phyloP scores from a whole-genome alignment of 2,113 vertebrate species.

The Callospermophilus lateralis region DNA sequence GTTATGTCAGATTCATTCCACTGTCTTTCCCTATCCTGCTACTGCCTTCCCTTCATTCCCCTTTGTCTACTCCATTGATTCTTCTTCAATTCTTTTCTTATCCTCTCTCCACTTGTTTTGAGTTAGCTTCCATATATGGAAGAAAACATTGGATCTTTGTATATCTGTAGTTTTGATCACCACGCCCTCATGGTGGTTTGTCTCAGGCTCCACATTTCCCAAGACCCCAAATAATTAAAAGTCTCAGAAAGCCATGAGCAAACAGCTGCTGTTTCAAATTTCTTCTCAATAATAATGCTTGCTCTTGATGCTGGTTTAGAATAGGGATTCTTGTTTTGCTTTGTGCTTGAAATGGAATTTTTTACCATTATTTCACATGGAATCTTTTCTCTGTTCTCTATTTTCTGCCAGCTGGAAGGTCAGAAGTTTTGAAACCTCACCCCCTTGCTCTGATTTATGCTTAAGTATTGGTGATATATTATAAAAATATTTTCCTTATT shows the following conservation, averaged over 20 bases:
- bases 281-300: background rate
- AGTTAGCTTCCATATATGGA: no score
- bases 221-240: background rate
- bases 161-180: background rate
- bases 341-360: background rate
- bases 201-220: background rate
- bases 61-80: no score
- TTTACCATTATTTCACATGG: background rate
- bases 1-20: no score
- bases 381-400: background rate
- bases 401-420: rapidly evolving
- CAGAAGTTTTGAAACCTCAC: background rate
- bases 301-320: background rate
- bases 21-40: no score
- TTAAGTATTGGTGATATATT: background rate
- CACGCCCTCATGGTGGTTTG: background rate
- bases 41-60: no score
- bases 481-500: background rate
- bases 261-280: background rate
- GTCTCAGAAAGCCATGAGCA: background rate
- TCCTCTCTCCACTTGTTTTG: no score
- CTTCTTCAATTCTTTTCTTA: no score
- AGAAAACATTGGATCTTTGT: background rate
- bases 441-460: background rate
- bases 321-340: background rate